These are phyloP conservation scores for Byasa hedistus DNA, from an alignment of 2,888 invertebrate species.

Conservation along the genomic window DNA sequence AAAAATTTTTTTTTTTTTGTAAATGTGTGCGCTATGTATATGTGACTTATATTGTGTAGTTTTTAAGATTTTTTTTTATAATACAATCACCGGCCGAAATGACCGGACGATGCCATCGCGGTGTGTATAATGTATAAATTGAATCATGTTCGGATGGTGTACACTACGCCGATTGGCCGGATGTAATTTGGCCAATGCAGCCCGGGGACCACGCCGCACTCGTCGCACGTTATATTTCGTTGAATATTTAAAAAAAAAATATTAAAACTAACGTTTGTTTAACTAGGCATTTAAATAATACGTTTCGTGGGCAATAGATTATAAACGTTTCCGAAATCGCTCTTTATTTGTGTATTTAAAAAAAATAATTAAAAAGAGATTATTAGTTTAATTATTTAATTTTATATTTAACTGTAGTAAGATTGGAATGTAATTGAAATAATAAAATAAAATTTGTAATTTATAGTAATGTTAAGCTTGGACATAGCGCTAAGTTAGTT, in stretches of 20 bases:
- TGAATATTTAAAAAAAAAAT: no score
- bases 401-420: constrained; percentile 44
- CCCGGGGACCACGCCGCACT: not conserved
- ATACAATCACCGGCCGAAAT: constrained; percentile 31
- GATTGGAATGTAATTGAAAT: constrained; percentile 55
- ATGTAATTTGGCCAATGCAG: constrained; percentile 17
- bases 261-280: not conserved
- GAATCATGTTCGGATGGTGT: constrained; percentile 35
- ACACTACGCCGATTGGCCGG: not conserved
- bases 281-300: not conserved
- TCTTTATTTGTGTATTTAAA: constrained; percentile 14
- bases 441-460: constrained; percentile 64
- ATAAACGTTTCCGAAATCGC: not conserved
- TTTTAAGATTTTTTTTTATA: constrained; percentile 35
- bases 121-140: constrained; percentile 43
- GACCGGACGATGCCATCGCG: constrained; percentile 28
- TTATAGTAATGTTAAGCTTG: constrained; percentile 75
- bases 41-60: constrained; percentile 63
- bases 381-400: constrained; percentile 36
- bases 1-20: constrained; percentile 43
- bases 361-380: constrained; percentile 27
- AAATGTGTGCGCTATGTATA: constrained; percentile 75
- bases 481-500: constrained; percentile 69
- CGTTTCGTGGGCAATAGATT: constrained; percentile 16
- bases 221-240: no score